phyloP scores from a whole-genome alignment of 2,888 invertebrate species.

The Agrotis clavis region DNA sequence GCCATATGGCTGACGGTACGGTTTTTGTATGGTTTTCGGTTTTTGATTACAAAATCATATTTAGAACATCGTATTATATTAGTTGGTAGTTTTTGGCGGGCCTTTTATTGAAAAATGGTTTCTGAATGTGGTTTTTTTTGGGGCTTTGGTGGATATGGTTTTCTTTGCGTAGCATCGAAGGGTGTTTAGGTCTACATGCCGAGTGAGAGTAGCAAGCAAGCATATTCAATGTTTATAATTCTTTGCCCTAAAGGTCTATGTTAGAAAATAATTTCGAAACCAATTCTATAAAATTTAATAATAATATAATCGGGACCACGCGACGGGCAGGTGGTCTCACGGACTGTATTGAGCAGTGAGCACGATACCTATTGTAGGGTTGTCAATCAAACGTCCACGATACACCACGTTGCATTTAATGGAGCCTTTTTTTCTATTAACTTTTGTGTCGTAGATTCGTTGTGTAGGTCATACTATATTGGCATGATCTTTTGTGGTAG shows the following conservation, averaged over 20 bases:
- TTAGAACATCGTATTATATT: conserved; percentile 35
- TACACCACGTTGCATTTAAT: conserved; percentile 45
- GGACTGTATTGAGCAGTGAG: conserved; percentile 37
- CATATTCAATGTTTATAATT: conserved; percentile 29
- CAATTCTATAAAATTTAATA: conserved; percentile 49
- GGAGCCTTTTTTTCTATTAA: conserved; percentile 10
- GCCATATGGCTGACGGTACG: conserved; percentile 78
- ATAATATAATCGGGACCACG: conserved; percentile 57
- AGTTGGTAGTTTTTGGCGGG: conserved; percentile 16
- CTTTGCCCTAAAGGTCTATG: too few species aligned
- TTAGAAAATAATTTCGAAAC: conserved; percentile 34
- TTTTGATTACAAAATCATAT: conserved; percentile 62
- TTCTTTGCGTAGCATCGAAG: neutral
- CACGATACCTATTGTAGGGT: conserved; percentile 55
- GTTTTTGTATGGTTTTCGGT: conserved; percentile 77
- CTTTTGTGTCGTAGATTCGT: conserved; percentile 10
- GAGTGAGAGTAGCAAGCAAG: neutral
- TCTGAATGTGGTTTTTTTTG: neutral
- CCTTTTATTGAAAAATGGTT: conserved; percentile 4
- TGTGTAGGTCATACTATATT: conserved; percentile 6
- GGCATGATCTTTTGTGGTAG: neutral
- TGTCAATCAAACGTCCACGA: conserved; percentile 48
- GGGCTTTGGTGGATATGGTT: neutral
- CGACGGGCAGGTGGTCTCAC: conserved; percentile 67
- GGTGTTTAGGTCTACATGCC: too few species aligned